Evolutionary conservation across 2,113 vertebrate genomes (phyloP).

Genomic region (Chaetodon trifascialis): DNA sequence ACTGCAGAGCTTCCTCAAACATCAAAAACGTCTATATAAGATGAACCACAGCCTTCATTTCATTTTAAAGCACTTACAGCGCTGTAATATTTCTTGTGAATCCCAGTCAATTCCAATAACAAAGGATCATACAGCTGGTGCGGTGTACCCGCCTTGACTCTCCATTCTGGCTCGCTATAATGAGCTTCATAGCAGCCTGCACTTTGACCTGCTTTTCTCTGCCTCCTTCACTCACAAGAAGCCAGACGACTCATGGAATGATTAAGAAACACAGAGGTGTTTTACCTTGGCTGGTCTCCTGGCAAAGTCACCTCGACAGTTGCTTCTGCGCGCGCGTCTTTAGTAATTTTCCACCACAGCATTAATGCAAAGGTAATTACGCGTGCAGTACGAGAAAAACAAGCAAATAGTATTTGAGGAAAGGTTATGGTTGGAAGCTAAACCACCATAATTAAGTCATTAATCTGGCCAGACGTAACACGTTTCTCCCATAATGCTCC

Average conservation of each 20-base stretch:
- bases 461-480: constrained; percentile 67
- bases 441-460: constrained; percentile 74
- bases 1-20: not conserved
- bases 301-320: constrained; percentile 61
- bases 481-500: constrained; percentile 62
- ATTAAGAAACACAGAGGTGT: constrained; percentile 32
- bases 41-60: not conserved
- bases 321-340: constrained; percentile 22
- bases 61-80: constrained; percentile 8
- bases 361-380: constrained; percentile 71
- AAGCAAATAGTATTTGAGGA: constrained; percentile 63
- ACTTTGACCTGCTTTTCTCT: constrained; percentile 26
- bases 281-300: constrained; percentile 20
- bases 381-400: constrained; percentile 64
- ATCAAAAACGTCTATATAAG: not conserved
- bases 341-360: constrained; percentile 57
- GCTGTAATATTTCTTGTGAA: constrained; percentile 20
- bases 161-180: constrained; percentile 3
- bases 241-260: constrained; percentile 21
- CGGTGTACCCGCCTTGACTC: not conserved
- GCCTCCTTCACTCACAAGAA: constrained; percentile 7
- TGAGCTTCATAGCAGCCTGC: not conserved
- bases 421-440: constrained; percentile 71
- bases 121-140: not conserved
- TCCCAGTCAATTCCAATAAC: constrained; percentile 16